phyloP scores from a whole-genome alignment of 1,140 invertebrate genomes.

The Brachionus paranguensis region DNA sequence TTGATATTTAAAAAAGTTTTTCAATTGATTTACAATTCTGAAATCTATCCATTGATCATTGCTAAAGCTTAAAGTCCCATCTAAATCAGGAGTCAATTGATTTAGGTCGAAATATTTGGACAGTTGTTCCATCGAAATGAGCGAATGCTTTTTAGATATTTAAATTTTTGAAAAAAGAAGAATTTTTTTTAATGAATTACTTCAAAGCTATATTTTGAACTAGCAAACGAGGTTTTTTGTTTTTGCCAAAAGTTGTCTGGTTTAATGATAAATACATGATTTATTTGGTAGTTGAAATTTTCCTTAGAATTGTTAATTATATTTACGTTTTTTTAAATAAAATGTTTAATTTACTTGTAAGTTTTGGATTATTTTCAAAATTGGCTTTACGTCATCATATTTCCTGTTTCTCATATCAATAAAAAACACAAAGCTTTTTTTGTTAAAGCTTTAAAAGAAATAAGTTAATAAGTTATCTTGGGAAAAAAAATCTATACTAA shows the following conservation, averaged over 20 bases:
- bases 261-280: conserved; percentile 89
- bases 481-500: no score
- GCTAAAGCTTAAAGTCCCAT: conserved; percentile 85
- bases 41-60: conserved; percentile 93
- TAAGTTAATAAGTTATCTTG: background rate
- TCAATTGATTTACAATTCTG: conserved; percentile 62
- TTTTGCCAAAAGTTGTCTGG: conserved; percentile 99
- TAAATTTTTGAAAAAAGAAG: background rate
- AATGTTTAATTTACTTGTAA: background rate
- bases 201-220: conserved; percentile 97
- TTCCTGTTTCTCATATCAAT: conserved; percentile 35
- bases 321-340: background rate
- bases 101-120: conserved; percentile 80
- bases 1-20: background rate
- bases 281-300: conserved; percentile 24
- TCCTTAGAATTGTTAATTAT: background rate
- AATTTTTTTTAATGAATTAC: background rate
- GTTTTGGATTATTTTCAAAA: conserved; percentile 32
- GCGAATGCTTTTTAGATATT: conserved; percentile 64
- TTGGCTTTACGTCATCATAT: conserved; percentile 26
- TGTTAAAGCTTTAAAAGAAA: background rate
- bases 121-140: conserved; percentile 87
- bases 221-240: conserved; percentile 87
- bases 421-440: conserved; percentile 12
- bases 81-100: conserved; percentile 85